Evolutionary conservation across 2,888 invertebrate genomes (phyloP).

Genomic region (Piscicola geometra): DNA sequence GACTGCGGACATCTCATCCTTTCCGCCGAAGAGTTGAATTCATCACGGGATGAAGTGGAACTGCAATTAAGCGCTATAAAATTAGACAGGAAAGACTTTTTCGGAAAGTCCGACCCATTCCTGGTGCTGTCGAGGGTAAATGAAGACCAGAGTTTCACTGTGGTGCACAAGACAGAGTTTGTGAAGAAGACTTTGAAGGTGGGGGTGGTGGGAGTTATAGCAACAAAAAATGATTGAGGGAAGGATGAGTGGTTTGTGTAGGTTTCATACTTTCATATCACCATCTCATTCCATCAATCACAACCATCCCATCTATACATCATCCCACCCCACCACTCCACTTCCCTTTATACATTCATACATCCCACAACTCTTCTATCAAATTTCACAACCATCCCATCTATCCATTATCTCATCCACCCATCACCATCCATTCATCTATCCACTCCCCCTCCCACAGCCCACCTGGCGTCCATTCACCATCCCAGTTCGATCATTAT

Average conservation of each 20-base stretch:
- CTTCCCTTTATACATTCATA: too few relatives aligned
- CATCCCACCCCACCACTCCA: too few relatives aligned
- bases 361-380: too few relatives aligned
- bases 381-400: too few relatives aligned
- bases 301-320: too few relatives aligned
- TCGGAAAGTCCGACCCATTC: slow-evolving; percentile 60
- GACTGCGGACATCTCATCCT: slow-evolving; percentile 44
- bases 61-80: slow-evolving; percentile 55
- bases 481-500: slow-evolving; percentile 57
- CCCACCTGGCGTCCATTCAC: slow-evolving; percentile 61
- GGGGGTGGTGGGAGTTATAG: slow-evolving; percentile 16
- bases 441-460: neutral
- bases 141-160: slow-evolving; percentile 56
- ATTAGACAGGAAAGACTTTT: slow-evolving; percentile 59
- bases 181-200: slow-evolving; percentile 58
- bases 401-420: too few relatives aligned
- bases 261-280: too few relatives aligned
- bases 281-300: too few relatives aligned
- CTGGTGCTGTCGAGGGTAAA: slow-evolving; percentile 57
- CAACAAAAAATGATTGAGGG: too few relatives aligned
- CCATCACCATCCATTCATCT: too few relatives aligned
- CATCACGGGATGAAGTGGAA: slow-evolving; percentile 53
- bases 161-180: slow-evolving; percentile 61
- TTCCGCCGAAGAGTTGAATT: slow-evolving; percentile 49
- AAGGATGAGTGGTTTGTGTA: too few relatives aligned